These are phyloP conservation scores for Drosophila monieri DNA, from an alignment of 2,888 invertebrate species.

Conservation along the genomic window DNA sequence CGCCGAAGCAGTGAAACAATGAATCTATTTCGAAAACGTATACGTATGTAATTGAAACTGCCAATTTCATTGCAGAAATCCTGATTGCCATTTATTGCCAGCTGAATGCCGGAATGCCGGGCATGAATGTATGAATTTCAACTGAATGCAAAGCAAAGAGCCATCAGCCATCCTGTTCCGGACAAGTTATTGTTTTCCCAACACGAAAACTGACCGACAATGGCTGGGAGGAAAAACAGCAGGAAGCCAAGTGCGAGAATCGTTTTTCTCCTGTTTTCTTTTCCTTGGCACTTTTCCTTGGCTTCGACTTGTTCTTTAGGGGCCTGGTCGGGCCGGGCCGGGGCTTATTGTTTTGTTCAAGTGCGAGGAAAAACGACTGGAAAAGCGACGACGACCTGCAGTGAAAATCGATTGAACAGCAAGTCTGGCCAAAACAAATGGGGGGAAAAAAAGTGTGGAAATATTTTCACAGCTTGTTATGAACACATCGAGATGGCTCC, in stretches of 20 bases:
- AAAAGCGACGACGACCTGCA: conserved; percentile 8
- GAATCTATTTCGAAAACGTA: conserved; percentile 1
- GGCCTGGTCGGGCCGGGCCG: neutral
- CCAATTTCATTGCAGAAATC: conserved; percentile 27
- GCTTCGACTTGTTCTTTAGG: conserved; percentile 17
- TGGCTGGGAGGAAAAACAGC: conserved; percentile 9
- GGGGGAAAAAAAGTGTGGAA: conserved; percentile 49
- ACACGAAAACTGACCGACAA: conserved; percentile 36
- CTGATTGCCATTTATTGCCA: conserved; percentile 13
- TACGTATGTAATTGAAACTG: conserved; percentile 37
- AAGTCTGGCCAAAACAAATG: conserved; percentile 40
- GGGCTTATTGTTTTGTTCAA: conserved; percentile 42
- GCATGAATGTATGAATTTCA: conserved; percentile 29
- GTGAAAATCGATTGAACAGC: conserved; percentile 59
- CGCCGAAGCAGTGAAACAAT: conserved; percentile 11
- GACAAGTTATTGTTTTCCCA: conserved; percentile 46
- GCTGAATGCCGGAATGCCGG: neutral
- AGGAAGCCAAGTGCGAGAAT: conserved; percentile 46
- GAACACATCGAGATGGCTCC: conserved; percentile 45
- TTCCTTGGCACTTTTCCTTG: conserved; percentile 24
- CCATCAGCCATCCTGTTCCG: conserved; percentile 17
- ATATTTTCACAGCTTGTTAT: conserved; percentile 69
- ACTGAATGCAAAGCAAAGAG: neutral
- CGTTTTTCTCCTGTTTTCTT: conserved; percentile 20
- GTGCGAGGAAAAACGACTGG: conserved; percentile 52